Percentiles rank a stretch among this genome's conserved stretches.
Conservation (phyloP, 64 coral and sea anemone species). For the Dendronephthya gigantea region DNA sequence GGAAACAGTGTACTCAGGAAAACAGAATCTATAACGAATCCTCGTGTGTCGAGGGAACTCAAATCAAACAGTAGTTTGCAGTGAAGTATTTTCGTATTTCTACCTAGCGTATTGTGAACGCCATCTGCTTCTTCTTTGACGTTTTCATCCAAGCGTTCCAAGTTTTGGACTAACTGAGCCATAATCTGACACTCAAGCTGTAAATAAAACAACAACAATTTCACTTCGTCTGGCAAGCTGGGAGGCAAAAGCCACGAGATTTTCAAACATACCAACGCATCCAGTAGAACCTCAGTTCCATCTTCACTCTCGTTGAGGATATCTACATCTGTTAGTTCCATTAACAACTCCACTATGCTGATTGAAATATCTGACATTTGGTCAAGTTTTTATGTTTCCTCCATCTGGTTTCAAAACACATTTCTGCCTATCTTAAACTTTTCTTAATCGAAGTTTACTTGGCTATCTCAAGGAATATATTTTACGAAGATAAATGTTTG, state of each 20-base stretch:
- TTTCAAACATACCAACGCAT: slow-evolving; percentile 52
- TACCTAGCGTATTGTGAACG: slow-evolving; percentile 90
- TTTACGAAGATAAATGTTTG: not conserved
- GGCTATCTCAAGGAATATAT: no score
- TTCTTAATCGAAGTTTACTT: no score
- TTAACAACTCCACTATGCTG: slow-evolving; percentile 57
- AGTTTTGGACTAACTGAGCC: slow-evolving; percentile 82
- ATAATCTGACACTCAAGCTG: slow-evolving; percentile 89
- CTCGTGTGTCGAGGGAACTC: not conserved
- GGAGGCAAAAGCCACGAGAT: not conserved
- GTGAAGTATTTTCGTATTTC: not conserved
- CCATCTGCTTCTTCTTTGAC: slow-evolving; percentile 95
- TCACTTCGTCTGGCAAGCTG: not conserved
- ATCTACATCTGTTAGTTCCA: slow-evolving; percentile 95
- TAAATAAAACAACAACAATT: not conserved
- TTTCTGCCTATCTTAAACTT: no score
- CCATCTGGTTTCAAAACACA: no score
- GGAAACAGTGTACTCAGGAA: no score
- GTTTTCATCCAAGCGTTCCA: slow-evolving; percentile 86
- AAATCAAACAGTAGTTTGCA: not conserved
- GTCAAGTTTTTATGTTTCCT: no score
- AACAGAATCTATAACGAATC: no score
- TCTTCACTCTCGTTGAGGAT: slow-evolving; percentile 84
- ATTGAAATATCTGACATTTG: slow-evolving; percentile 55
- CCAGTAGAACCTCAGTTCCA: slow-evolving; percentile 70